Conservation (phyloP, 2,797 vertebrate species). For the Fundulus diaphanus region DNA sequence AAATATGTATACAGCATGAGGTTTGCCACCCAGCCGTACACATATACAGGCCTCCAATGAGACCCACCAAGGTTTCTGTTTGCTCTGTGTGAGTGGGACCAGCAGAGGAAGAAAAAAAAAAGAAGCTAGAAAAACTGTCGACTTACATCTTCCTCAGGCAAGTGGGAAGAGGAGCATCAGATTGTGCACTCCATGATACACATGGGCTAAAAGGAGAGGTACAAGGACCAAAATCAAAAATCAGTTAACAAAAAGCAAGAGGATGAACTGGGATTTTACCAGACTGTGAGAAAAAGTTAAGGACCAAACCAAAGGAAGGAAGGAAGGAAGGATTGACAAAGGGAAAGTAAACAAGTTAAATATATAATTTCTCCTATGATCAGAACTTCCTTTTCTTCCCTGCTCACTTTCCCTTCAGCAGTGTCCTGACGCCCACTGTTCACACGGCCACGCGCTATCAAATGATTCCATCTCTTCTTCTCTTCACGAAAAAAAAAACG, state of each 20-base stretch:
- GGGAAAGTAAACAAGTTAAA: conserved; percentile 12
- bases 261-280: not conserved
- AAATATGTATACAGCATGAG: conserved; percentile 83
- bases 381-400: conserved; percentile 14
- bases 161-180: conserved; percentile 39
- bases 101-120: not conserved
- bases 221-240: not conserved
- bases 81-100: conserved; percentile 25
- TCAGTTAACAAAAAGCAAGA: not conserved
- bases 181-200: conserved; percentile 60
- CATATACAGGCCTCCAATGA: conserved; percentile 60
- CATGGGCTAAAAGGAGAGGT: conserved; percentile 13
- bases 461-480: conserved; percentile 67
- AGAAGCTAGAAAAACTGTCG: conserved; percentile 34
- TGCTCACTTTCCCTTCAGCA: not conserved
- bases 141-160: conserved; percentile 46
- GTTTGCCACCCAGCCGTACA: conserved; percentile 73
- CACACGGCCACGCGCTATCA: conserved; percentile 43
- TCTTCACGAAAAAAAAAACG: conserved; percentile 79
- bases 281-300: not conserved
- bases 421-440: conserved; percentile 35
- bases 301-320: not conserved
- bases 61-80: conserved; percentile 60
- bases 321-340: not conserved
- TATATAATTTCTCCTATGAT: conserved; percentile 21